Percentiles rank a stretch among this genome's conserved stretches.
Evolutionary conservation across 2,888 invertebrate species (phyloP).

Genomic region (Ceraclea dissimilis): DNA sequence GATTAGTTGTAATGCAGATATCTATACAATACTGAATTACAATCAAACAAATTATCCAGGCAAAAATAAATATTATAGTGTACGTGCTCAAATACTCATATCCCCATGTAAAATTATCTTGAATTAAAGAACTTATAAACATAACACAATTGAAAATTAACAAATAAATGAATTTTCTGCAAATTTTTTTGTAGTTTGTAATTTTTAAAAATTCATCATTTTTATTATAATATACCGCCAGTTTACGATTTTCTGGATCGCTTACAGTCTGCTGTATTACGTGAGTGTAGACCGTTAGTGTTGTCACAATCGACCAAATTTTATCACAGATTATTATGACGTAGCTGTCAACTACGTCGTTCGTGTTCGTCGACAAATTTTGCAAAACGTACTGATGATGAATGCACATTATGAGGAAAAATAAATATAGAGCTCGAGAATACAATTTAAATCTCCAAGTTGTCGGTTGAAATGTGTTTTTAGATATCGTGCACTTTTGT

Average conservation of each 20-base stretch:
- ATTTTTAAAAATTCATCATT: neutral
- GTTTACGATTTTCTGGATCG: neutral
- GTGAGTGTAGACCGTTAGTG: no score
- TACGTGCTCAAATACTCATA: neutral
- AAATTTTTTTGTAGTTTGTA: neutral
- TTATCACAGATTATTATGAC: no score
- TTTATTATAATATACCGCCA: neutral
- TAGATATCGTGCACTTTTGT: no score
- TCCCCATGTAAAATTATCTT: neutral
- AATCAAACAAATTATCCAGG: neutral
- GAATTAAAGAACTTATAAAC: neutral
- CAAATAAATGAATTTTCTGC: no score
- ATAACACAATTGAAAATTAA: neutral
- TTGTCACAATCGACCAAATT: no score
- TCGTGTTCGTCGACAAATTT: no score
- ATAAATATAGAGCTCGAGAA: no score
- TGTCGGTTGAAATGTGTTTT: no score
- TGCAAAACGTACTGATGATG: no score
- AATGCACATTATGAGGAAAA: no score
- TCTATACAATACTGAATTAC: neutral
- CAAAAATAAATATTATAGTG: neutral
- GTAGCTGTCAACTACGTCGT: no score
- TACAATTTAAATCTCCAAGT: no score
- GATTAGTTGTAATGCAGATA: neutral
- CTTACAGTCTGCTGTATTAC: neutral